Base-by-base conservation (phyloP, 1,140 invertebrate species). In the Pteromalus puparum region DNA sequence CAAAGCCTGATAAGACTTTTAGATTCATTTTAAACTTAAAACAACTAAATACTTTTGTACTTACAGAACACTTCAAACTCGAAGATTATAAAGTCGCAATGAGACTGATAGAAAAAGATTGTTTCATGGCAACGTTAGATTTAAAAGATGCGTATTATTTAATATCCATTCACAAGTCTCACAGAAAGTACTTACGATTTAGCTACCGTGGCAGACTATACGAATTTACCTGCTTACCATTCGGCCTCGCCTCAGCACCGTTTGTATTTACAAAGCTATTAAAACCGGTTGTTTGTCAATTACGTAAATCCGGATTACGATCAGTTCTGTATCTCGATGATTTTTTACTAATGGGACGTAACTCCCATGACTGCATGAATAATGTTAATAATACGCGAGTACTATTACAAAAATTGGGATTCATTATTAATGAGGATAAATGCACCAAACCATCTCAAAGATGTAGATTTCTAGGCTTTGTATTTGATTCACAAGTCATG, bases 101-200 rank as follows among this genome's bases (percentile, higher is more conserved):
- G 13, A 81, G 75, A 30, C 26, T 80, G 15, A 79, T 86, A 26
- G 70, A 76, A 12, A n/a, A 30, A 15, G 28, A 38, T 1, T 70
- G 77, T 76, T 86, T 79, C 65, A 24, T 83, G 53, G 9, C 76
- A 15, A 78, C 46, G 5, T 3, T 77, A 26, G 38, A 42, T 4
- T 48, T 48, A 48, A 13, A 48, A 48, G 46, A 48, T 15, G 46
- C 46, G 0, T 48, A 48, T 48, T 48, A 48, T 18, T 1, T 48
- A 48, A 48, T 48, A 48, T 9, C 46, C 9, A 30, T 73, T 73
- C 24, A 73, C 30, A 28, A 74, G 6, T 34, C 30, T 30, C 72
- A 74, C 24, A 74, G 30, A 70, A 85, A 81, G 46, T 84, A 30
- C 12, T 67, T 80, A 26, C 26, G 82, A 13, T 84, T 80, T n/a